phyloP scores from a whole-genome alignment of 2,888 invertebrate species.

The Philhelius pedissequus region DNA sequence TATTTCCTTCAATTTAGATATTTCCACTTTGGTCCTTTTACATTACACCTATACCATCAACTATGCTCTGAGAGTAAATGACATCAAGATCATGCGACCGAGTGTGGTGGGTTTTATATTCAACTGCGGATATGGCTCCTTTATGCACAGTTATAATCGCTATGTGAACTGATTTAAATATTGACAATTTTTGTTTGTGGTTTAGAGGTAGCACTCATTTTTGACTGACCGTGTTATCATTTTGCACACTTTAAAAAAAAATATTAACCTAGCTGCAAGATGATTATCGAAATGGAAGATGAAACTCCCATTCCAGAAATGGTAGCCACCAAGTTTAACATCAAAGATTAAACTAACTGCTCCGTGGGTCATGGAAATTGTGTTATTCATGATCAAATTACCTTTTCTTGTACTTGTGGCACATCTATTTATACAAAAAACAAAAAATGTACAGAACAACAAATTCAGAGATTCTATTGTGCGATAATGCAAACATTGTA shows the following conservation, averaged over 20 bases:
- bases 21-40: too few species aligned
- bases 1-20: too few species aligned
- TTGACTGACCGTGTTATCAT: constrained; percentile 59
- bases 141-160: neutral
- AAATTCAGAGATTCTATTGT: constrained; percentile 2
- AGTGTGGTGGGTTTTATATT: neutral
- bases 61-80: too few species aligned
- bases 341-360: constrained; percentile 18
- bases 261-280: neutral
- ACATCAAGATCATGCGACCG: neutral
- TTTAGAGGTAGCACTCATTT: neutral
- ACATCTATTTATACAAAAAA: neutral
- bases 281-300: constrained; percentile 49
- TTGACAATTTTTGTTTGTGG: constrained; percentile 20
- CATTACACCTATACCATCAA: too few species aligned
- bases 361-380: constrained; percentile 57
- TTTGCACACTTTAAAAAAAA: neutral
- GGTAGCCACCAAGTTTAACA: constrained; percentile 1
- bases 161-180: constrained; percentile 53
- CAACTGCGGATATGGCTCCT: constrained; percentile 12
- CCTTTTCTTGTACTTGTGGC: neutral
- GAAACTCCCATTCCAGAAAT: constrained; percentile 22
- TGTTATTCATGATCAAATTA: constrained; percentile 52
- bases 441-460: neutral
- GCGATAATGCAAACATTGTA: constrained; percentile 30